Evolutionary conservation across 2,113 vertebrate species (phyloP).

Genomic region (Mesitornis unicolor): DNA sequence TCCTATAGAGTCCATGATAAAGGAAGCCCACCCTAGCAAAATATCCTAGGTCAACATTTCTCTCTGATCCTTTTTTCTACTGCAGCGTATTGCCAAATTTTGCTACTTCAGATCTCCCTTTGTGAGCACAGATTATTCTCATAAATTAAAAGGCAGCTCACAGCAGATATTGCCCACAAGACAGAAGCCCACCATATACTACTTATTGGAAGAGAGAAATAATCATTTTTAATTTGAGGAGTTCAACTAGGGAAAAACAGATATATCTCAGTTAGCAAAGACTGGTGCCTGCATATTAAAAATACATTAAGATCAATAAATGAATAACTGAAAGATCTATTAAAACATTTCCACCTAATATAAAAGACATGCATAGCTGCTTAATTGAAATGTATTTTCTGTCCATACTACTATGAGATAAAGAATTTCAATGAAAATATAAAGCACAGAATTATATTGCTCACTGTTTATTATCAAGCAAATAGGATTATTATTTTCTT

Average conservation of each 20-base stretch:
- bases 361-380: slow-evolving; percentile 25
- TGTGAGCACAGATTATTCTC: slow-evolving; percentile 12
- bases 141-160: slow-evolving; percentile 10
- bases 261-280: slow-evolving; percentile 37
- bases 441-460: neutral
- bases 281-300: neutral
- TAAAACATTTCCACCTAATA: slow-evolving; percentile 39
- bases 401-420: neutral
- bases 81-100: neutral
- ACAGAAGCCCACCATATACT: neutral
- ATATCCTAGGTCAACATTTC: neutral
- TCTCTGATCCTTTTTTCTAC: neutral
- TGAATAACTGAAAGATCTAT: slow-evolving; percentile 54
- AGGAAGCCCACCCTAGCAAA: neutral
- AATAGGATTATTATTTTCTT: slow-evolving; percentile 49
- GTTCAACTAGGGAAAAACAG: slow-evolving; percentile 12
- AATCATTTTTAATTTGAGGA: slow-evolving; percentile 47
- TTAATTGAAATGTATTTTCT: slow-evolving; percentile 60
- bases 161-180: neutral
- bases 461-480: slow-evolving; percentile 32
- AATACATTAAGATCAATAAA: slow-evolving; percentile 66
- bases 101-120: neutral
- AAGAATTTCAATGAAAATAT: slow-evolving; percentile 39
- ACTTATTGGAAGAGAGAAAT: slow-evolving; percentile 7
- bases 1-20: neutral